phyloP scores from a whole-genome alignment of 2,113 vertebrate species.

The Phoxinus phoxinus region DNA sequence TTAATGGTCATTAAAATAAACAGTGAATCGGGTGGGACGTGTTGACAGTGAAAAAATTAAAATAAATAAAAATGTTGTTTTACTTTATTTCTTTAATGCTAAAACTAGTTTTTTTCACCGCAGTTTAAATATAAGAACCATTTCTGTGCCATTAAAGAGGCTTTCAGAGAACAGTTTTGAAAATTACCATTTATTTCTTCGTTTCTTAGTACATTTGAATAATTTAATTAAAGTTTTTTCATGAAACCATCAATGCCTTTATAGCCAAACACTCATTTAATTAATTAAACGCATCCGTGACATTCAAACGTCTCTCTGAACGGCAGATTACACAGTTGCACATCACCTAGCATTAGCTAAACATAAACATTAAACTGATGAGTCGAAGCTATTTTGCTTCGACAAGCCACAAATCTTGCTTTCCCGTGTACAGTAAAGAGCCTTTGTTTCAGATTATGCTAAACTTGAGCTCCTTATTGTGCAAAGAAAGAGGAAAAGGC shows the following conservation, averaged over 20 bases:
- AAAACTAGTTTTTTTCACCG: too few species aligned
- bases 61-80: too few species aligned
- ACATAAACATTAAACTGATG: slow-evolving; percentile 5
- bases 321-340: not conserved
- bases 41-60: too few species aligned
- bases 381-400: not conserved
- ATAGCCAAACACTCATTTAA: slow-evolving; percentile 25
- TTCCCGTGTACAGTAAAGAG: not conserved
- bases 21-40: too few species aligned
- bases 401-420: not conserved
- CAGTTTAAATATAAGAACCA: too few species aligned
- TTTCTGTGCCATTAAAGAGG: too few species aligned
- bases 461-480: not conserved
- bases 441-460: not conserved
- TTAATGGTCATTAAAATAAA: too few species aligned
- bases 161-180: too few species aligned
- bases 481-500: slow-evolving; percentile 2
- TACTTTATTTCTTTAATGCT: too few species aligned
- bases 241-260: not conserved
- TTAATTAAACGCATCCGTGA: not conserved
- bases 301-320: not conserved
- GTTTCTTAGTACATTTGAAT: too few species aligned
- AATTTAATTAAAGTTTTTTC: too few species aligned
- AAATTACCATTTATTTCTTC: too few species aligned
- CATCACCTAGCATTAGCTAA: not conserved